A percentile compares a stretch with the other conserved stretches of the same genome.
These are phyloP conservation scores for Etheostoma nigrum DNA, from an alignment of 2,797 vertebrate genomes.

Conservation along the genomic window DNA sequence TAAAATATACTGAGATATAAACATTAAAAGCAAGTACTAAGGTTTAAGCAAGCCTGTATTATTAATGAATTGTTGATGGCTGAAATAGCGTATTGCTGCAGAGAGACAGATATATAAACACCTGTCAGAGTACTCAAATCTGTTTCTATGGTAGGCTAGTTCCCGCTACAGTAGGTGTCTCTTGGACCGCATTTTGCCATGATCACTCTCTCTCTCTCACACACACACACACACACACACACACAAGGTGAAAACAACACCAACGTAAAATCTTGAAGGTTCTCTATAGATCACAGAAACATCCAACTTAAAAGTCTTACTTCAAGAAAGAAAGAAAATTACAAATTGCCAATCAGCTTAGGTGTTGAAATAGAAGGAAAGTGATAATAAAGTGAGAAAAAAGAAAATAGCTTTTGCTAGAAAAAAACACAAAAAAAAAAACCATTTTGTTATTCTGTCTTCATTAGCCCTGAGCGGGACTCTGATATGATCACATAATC, in stretches of 20 bases:
- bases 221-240: no score
- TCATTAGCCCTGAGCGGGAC: conserved; percentile 54
- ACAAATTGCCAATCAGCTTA: conserved; percentile 49
- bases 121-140: no score
- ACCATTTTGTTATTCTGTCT: conserved; percentile 21
- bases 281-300: neutral
- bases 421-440: conserved; percentile 29
- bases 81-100: neutral
- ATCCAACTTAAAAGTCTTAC: conserved; percentile 2
- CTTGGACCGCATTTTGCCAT: no score
- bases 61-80: neutral
- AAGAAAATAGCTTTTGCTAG: conserved; percentile 12
- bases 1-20: neutral
- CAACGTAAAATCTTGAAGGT: no score
- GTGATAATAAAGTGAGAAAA: conserved; percentile 22
- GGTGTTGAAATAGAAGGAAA: conserved; percentile 56
- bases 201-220: no score
- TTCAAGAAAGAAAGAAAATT: conserved; percentile 29
- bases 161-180: no score
- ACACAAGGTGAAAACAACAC: no score
- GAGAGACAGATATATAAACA: no score
- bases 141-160: no score
- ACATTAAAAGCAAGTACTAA: conserved; percentile 3
- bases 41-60: neutral
- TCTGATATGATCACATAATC: conserved; percentile 59